These are phyloP conservation scores for Microctonus brassicae DNA, from an alignment of 2,888 invertebrate species.

Conservation along the genomic window DNA sequence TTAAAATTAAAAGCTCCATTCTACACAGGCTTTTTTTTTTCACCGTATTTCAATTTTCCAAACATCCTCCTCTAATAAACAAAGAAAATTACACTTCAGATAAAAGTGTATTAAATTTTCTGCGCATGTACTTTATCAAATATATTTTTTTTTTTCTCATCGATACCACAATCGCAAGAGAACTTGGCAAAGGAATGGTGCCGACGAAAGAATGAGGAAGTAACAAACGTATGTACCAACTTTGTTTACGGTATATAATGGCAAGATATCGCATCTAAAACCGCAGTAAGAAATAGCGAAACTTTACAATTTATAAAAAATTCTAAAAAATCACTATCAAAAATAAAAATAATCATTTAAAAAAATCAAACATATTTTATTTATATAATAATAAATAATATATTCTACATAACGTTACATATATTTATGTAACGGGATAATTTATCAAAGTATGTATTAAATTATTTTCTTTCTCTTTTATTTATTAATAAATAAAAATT, in stretches of 20 bases:
- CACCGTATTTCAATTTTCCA: too few relatives aligned
- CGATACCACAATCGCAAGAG: not conserved
- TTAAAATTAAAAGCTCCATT: too few relatives aligned
- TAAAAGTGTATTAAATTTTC: too few relatives aligned
- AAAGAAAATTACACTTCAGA: too few relatives aligned
- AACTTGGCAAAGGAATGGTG: not conserved
- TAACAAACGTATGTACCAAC: not conserved
- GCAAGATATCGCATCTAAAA: not conserved
- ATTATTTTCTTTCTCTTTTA: not conserved
- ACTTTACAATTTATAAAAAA: not conserved
- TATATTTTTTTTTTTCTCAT: not conserved
- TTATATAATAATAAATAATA: too few relatives aligned
- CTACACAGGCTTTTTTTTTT: too few relatives aligned
- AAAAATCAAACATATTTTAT: too few relatives aligned
- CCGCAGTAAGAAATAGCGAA: not conserved
- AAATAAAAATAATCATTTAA: not conserved
- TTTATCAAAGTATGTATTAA: too few relatives aligned
- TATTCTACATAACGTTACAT: too few relatives aligned
- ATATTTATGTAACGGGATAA: not conserved
- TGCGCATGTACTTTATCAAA: too few relatives aligned
- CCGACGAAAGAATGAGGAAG: not conserved
- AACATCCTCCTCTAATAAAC: too few relatives aligned
- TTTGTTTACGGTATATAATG: not conserved
- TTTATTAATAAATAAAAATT: not conserved
- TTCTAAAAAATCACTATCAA: not conserved